Evolutionary conservation across 2,888 invertebrate genomes (phyloP), one percentile per base, ranked within the genome.

Genomic region (Drosophila formosana): DNA sequence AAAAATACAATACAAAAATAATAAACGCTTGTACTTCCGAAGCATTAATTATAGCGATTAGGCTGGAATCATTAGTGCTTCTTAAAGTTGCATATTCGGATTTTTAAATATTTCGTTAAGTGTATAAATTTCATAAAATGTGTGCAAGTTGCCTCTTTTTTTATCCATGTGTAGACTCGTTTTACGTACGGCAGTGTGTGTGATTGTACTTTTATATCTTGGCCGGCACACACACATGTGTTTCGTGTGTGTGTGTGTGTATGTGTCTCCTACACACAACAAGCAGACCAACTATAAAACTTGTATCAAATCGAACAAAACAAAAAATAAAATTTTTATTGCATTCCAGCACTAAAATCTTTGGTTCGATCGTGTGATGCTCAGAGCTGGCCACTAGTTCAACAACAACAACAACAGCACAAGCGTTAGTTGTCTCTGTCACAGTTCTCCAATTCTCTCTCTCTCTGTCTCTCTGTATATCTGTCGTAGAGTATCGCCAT

Each of bases 241-340:
- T 53, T n/a, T 64, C 18, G 57, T 56, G 57, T 56, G 58, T 66
- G 13, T 45, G 34, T 62, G 57, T 43, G 51, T 80, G 52, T n/a
- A n/a, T 69, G 72, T 55, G 66, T 72, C 85, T 85, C 81, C 88
- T 88, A 88, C 82, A 88, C 89, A 84, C 80, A 82, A 87, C 81
- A 84, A 81, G 60, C 85, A 57, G 82, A 80, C 80, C 80, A 82
- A 88, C 83, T 88, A 85, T 85, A 88, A 88, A 87, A 87, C 89
- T 88, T 88, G 85, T 82, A 88, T 87, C 81, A 87, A 87, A 87
- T 82, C 85, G 85, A 75, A 88, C 84, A 88, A 88, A 88, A 85
- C 82, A 78, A 88, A 78, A 78, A 76, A 82, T 86, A 82, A 62
- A 80, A 78, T 78, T 87, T 87, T 87, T 75, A 87, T 87, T 87